A percentile compares a stretch with the other conserved stretches of the same genome.
Evolutionary conservation across 2,113 vertebrate species (phyloP).

Genomic region (Percopsis transmontana): DNA sequence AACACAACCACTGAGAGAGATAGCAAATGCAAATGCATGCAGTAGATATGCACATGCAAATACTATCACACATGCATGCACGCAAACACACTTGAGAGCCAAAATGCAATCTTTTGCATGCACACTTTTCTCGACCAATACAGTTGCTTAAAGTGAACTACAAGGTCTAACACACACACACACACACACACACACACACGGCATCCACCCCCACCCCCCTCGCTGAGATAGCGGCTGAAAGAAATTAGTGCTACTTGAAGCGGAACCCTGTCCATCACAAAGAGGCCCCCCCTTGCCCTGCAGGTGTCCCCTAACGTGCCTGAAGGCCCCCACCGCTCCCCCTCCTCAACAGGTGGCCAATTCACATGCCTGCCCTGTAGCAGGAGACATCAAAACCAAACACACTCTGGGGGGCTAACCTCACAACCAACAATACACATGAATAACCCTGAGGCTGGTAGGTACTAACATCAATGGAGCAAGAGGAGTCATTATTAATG

Average conservation of each 20-base stretch:
- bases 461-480: neutral
- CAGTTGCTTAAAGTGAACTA: too few species aligned
- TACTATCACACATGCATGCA: neutral
- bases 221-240: constrained; percentile 42
- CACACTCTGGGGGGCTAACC: constrained; percentile 42
- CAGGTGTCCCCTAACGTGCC: constrained; percentile 76
- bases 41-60: too few species aligned
- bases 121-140: too few species aligned
- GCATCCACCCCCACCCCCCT: constrained; percentile 32
- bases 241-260: constrained; percentile 77
- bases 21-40: neutral
- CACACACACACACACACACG: constrained; percentile 17
- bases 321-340: constrained; percentile 31
- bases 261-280: constrained; percentile 72
- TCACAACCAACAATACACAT: constrained; percentile 50
- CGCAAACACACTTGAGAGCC: neutral
- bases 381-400: constrained; percentile 71
- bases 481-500: too few species aligned
- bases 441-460: constrained; percentile 45
- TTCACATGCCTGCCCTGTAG: constrained; percentile 62
- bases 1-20: constrained; percentile 45
- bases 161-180: neutral
- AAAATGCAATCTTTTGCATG: too few species aligned
- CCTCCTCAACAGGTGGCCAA: constrained; percentile 63
- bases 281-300: constrained; percentile 67